Conservation (phyloP, 2,888 invertebrate genomes). For the Opisthograptis luteolata region DNA sequence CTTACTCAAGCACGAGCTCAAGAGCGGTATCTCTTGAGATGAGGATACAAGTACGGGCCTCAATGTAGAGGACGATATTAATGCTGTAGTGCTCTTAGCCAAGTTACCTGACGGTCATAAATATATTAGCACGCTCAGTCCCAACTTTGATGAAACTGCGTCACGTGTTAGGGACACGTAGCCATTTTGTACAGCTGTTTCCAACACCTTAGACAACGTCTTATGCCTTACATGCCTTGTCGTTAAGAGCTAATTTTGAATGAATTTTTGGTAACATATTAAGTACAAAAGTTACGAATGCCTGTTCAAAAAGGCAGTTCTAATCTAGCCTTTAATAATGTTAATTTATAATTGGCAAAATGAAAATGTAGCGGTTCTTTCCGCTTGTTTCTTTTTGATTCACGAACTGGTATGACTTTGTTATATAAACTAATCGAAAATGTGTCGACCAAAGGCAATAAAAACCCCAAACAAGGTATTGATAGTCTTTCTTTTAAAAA, state of each 20-base stretch:
- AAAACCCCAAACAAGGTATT: no score
- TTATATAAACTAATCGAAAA: no score
- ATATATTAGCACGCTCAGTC: constrained; percentile 56
- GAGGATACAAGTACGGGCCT: constrained; percentile 35
- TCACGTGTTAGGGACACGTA: constrained; percentile 34
- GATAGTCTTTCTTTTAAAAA: no score
- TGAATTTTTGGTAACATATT: background rate
- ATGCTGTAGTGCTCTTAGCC: constrained; percentile 59
- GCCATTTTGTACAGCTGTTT: constrained; percentile 9
- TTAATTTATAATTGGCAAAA: no score
- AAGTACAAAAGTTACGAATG: background rate
- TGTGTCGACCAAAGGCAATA: no score
- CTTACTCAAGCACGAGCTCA: background rate
- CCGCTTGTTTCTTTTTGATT: no score
- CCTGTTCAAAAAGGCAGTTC: background rate
- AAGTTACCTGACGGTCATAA: constrained; percentile 61
- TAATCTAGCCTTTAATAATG: background rate
- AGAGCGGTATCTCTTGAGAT: background rate
- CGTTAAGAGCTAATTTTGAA: constrained; percentile 2
- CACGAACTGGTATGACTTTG: no score
- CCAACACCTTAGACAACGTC: background rate
- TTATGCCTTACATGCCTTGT: background rate
- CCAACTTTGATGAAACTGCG: constrained; percentile 54
- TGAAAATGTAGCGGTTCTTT: no score
- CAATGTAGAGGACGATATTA: constrained; percentile 60